phyloP scores from a whole-genome alignment of 2,888 invertebrate species.

The Eupithecia exiguata region DNA sequence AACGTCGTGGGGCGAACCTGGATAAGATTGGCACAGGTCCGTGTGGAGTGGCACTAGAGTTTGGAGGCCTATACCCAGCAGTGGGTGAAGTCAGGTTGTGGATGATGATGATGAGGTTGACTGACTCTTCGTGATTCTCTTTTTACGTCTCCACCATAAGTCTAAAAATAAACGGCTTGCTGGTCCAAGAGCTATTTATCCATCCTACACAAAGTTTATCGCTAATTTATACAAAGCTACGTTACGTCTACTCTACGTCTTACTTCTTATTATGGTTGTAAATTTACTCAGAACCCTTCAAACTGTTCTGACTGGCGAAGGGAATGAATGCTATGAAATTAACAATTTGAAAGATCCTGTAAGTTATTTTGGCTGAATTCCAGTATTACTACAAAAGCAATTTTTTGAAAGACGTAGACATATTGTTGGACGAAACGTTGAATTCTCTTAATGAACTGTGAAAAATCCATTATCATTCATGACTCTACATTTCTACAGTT shows the following conservation, averaged over 20 bases:
- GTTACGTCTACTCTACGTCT: constrained; percentile 18
- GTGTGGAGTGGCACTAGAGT: no score
- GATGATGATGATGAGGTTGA: no score
- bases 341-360: background rate
- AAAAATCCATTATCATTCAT: background rate
- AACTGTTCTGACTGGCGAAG: constrained; percentile 18
- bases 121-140: background rate
- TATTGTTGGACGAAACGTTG: background rate
- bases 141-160: background rate
- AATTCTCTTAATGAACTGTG: background rate
- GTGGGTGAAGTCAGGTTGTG: no score
- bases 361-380: background rate
- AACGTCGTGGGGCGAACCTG: no score
- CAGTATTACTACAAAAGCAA: background rate
- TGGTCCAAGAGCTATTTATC: constrained; percentile 17
- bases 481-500: background rate
- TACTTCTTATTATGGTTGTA: constrained; percentile 19
- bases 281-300: constrained; percentile 21
- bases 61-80: no score
- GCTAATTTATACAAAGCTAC: constrained; percentile 27
- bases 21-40: no score
- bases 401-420: background rate
- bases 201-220: constrained; percentile 20
- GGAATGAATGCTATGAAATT: constrained; percentile 11
- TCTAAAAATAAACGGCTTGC: constrained; percentile 6